These are phyloP conservation scores for Parauchenoglanis punctatus DNA, from an alignment of 2,797 vertebrate species.

Conservation along the genomic window DNA sequence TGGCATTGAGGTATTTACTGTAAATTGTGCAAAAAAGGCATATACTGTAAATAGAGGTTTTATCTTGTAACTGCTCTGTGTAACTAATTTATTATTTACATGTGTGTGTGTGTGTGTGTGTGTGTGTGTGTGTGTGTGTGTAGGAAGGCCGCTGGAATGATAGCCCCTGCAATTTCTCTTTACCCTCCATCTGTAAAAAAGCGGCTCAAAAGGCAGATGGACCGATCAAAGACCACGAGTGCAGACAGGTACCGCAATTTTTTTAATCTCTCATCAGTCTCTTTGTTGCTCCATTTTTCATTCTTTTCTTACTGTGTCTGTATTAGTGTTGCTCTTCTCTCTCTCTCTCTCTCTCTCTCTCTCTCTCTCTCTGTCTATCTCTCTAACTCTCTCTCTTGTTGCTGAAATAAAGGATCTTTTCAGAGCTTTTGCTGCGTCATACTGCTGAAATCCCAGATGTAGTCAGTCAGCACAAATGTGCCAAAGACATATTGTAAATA, in stretches of 20 bases:
- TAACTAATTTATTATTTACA: conserved; percentile 20
- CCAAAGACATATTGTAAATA: conserved; percentile 61
- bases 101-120: conserved; percentile 50
- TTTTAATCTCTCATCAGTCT: conserved; percentile 4
- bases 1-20: neutral
- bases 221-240: conserved; percentile 83
- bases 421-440: conserved; percentile 54
- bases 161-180: conserved; percentile 90
- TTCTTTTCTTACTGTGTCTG: neutral
- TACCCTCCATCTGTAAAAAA: conserved; percentile 96
- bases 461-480: conserved; percentile 52
- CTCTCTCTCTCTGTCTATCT: conserved; percentile 16
- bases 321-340: neutral
- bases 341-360: neutral
- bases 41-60: neutral
- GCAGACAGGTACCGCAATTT: conserved; percentile 81
- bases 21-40: neutral
- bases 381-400: conserved; percentile 30
- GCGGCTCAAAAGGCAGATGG: conserved; percentile 82
- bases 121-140: conserved; percentile 53
- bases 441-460: conserved; percentile 58
- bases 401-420: conserved; percentile 56
- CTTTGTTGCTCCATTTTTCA: neutral
- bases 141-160: conserved; percentile 98
- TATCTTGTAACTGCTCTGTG: conserved; percentile 14